Evolutionary conservation across 2,113 vertebrate genomes (phyloP), one percentile per base, ranked within the genome.

Genomic region (Scomber japonicus): DNA sequence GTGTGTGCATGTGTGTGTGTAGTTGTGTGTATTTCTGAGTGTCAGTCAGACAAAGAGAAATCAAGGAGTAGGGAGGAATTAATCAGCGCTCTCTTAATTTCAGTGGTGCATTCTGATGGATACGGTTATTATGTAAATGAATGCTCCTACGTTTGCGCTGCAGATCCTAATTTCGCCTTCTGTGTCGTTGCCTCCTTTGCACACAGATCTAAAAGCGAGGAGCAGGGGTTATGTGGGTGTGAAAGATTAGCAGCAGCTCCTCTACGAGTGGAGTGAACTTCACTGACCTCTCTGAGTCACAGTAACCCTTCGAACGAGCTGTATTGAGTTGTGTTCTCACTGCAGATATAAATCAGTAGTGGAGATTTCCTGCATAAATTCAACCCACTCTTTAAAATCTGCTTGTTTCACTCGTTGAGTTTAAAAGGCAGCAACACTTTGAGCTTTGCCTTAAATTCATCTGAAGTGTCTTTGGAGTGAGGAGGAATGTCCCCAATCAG

Each of bases 281-380:
- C 60, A 15, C 68, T 83, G 85, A 89, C 88, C 87, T 78, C 87
- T 78, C 79, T 91, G 89, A 90, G 77, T 91, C 83, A 89, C 76
- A 56, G 12, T 71, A 84, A 82, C 70, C 78, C 65, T 71, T 66
- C 14, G 40, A 81, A 74, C 64, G 53, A 46, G 19, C 59, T 55
- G n/a, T 19, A 16, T 50, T 0, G 13, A 73, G 53, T 59, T 60
- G 14, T 53, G 44, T 60, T 87, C 53, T 40, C 16, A n/a, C 66
- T 80, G 54, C 68, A 62, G 62, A 53, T 77, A 77, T 30, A 44
- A 78, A 65, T 10, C 63, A 61, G n/a, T 74, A 35, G 15, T 66
- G 11, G 11, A 60, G 50, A n/a, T 79, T 73, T 77, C 68, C 48
- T 15, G n/a, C 55, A 57, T 11, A 70, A 71, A 81, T 62, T 69